Conservation (phyloP, 2,113 vertebrate genomes). For the Lampris megalopsis region DNA sequence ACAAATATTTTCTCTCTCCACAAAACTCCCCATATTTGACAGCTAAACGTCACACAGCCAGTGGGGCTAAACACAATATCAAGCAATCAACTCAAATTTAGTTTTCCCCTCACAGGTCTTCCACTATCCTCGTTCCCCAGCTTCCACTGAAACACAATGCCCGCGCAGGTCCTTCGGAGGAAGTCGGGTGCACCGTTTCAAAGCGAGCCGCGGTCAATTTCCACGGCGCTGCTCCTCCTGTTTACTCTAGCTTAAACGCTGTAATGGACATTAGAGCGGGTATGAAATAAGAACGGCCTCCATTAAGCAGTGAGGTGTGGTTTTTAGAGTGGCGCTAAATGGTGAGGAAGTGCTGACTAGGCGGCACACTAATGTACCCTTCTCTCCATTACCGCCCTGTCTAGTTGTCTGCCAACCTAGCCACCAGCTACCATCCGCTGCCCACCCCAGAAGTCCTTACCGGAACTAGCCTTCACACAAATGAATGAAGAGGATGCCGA, state of each 20-base stretch:
- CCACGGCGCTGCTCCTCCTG: conserved; percentile 5
- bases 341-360: conserved; percentile 75
- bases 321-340: conserved; percentile 78
- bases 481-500: conserved; percentile 64
- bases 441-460: conserved; percentile 67
- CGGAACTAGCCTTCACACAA: conserved; percentile 58
- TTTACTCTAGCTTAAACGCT: conserved; percentile 39
- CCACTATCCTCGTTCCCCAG: background rate
- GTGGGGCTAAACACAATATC: background rate
- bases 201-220: conserved; percentile 8
- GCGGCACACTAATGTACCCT: conserved; percentile 72
- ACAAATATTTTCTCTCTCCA: background rate
- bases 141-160: background rate
- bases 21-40: background rate
- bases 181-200: conserved; percentile 5
- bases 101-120: background rate
- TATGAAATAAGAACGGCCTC: conserved; percentile 69
- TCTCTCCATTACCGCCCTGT: conserved; percentile 72
- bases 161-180: background rate
- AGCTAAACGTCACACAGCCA: background rate
- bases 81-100: background rate
- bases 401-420: conserved; percentile 58
- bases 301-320: conserved; percentile 76
- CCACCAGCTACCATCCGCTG: conserved; percentile 43
- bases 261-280: conserved; percentile 63